Evolutionary conservation across 2,797 vertebrate species (phyloP).

Genomic region (Bryconaethiops microstoma): DNA sequence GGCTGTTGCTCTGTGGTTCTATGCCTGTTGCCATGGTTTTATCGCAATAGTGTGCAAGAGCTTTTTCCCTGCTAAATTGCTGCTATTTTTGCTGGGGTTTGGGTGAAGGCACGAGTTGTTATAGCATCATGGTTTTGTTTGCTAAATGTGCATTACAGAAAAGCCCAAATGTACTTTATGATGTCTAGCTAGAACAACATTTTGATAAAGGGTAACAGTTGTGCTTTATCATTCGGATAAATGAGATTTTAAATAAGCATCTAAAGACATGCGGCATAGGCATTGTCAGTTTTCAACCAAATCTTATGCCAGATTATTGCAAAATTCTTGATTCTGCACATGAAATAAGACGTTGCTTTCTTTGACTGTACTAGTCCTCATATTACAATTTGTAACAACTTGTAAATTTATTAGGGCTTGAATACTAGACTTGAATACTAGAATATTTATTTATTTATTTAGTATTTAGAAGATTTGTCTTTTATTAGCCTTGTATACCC

Average conservation of each 20-base stretch:
- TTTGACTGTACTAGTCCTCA: not conserved
- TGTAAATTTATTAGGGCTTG: too few relatives aligned
- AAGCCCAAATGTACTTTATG: not conserved
- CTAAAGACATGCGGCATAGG: not conserved
- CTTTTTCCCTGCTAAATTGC: conserved; percentile 47
- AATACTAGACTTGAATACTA: too few relatives aligned
- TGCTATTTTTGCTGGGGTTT: conserved; percentile 44
- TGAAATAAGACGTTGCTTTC: not conserved
- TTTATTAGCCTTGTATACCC: too few relatives aligned
- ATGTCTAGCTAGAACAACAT: not conserved
- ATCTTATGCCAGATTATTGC: not conserved
- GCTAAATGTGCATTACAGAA: not conserved
- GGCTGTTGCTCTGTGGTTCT: conserved; percentile 40
- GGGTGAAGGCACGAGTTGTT: conserved; percentile 16
- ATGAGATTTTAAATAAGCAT: not conserved
- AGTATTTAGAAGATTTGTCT: too few relatives aligned
- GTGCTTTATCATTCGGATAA: not conserved
- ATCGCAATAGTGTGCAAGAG: conserved; percentile 25
- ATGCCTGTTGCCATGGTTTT: conserved; percentile 52
- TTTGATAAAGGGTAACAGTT: not conserved
- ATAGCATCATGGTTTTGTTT: conserved; percentile 17
- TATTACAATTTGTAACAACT: too few relatives aligned
- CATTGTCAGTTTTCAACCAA: not conserved
- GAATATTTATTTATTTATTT: too few relatives aligned
- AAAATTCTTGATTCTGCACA: not conserved